A percentile compares a stretch with the other conserved stretches of the same genome.
Evolutionary conservation across 2,797 vertebrate genomes (phyloP).

Genomic region (Cheirogaleus major): DNA sequence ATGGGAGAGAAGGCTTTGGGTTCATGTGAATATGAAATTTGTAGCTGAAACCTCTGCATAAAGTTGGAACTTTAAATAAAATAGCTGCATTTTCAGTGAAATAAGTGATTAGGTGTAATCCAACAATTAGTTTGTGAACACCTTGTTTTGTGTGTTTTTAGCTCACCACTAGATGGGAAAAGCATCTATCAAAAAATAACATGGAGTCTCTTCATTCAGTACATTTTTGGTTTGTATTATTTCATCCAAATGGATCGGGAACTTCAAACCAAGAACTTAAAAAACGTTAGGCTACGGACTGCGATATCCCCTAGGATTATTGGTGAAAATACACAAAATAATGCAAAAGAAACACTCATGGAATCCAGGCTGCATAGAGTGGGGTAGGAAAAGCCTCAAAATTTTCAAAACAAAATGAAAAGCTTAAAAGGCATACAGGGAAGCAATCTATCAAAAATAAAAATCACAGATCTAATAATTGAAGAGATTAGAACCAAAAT

Average conservation of each 20-base stretch:
- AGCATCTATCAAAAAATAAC: neutral
- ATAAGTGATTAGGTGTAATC: neutral
- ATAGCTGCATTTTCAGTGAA: neutral
- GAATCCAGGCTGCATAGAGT: neutral
- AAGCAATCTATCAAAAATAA: neutral
- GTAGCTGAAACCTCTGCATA: neutral
- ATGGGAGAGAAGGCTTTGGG: neutral
- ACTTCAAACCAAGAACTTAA: neutral
- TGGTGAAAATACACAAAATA: slow-evolving; percentile 47
- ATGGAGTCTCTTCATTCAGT: neutral
- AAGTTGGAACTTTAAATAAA: slow-evolving; percentile 11
- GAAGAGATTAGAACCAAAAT: neutral
- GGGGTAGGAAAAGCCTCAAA: neutral
- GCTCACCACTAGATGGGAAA: neutral
- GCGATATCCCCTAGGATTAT: neutral
- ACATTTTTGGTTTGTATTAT: neutral
- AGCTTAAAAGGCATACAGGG: neutral
- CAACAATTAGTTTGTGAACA: neutral
- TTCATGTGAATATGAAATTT: slow-evolving; percentile 6
- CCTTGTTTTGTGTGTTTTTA: neutral
- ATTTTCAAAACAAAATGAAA: neutral
- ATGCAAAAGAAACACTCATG: neutral
- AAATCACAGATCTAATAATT: neutral
- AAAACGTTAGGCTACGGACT: neutral
- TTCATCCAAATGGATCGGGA: neutral